Percentiles rank a stretch among this genome's conserved stretches.
Evolutionary conservation across 2,797 vertebrate genomes (phyloP).

Genomic region (Arrhamphus sclerolepis): DNA sequence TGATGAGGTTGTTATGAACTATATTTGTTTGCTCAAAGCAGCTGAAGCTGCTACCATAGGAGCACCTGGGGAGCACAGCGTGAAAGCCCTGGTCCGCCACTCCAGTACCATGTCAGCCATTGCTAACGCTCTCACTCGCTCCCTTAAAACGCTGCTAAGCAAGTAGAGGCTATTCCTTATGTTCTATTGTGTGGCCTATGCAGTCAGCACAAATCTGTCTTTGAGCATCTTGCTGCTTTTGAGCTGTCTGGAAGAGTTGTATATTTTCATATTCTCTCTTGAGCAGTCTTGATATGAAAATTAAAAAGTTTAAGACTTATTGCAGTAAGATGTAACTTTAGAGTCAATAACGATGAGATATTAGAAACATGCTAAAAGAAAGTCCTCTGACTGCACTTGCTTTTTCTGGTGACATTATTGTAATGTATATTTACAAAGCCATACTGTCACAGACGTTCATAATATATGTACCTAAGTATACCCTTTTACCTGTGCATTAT

Average conservation of each 20-base stretch:
- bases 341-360: conserved; percentile 11
- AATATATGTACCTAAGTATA: conserved; percentile 69
- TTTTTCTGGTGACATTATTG: conserved; percentile 70
- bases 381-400: conserved; percentile 55
- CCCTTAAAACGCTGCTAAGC: conserved; percentile 98
- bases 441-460: conserved; percentile 85
- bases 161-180: conserved; percentile 82
- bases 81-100: conserved; percentile 93
- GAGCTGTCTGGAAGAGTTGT: conserved; percentile 32
- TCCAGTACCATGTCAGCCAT: conserved; percentile 97
- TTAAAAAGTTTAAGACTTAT: conserved; percentile 14
- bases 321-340: conserved; percentile 22
- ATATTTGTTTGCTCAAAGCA: conserved; percentile 94
- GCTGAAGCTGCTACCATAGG: conserved; percentile 90
- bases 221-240: conserved; percentile 76
- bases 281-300: conserved; percentile 37
- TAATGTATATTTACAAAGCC: conserved; percentile 92
- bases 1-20: conserved; percentile 96
- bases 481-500: conserved; percentile 88
- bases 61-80: conserved; percentile 86
- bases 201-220: conserved; percentile 60
- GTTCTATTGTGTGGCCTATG: conserved; percentile 67
- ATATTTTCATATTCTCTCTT: conserved; percentile 37
- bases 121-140: conserved; percentile 97
- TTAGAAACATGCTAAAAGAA: conserved; percentile 53